Percentiles rank a stretch among this genome's conserved stretches.
These are phyloP conservation scores for Salvelinus alpinus DNA, from an alignment of 2,113 vertebrate species.

Conservation along the genomic window DNA sequence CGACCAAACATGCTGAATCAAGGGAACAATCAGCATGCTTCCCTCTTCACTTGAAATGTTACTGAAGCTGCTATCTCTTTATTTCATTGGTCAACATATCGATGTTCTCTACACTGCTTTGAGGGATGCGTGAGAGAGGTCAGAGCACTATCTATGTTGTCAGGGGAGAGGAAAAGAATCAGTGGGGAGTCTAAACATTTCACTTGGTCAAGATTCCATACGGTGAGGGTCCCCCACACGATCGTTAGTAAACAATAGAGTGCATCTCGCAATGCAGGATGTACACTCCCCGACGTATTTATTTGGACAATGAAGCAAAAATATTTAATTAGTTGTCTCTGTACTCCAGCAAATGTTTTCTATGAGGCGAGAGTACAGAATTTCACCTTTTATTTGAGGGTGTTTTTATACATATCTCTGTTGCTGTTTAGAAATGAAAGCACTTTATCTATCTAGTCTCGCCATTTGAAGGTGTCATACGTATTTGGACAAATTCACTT, in stretches of 20 bases:
- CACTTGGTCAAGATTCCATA: neutral
- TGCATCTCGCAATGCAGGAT: neutral
- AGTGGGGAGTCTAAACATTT: neutral
- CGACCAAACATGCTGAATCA: conserved; percentile 1
- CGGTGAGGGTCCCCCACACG: neutral
- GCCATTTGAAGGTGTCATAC: too few species aligned
- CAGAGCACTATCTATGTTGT: conserved; percentile 5
- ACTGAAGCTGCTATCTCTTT: conserved; percentile 19
- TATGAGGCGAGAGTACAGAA: too few species aligned
- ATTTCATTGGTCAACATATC: conserved; percentile 31
- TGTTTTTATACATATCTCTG: too few species aligned
- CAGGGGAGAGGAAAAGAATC: neutral
- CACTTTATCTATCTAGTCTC: too few species aligned
- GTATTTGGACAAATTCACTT: too few species aligned
- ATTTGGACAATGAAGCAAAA: neutral
- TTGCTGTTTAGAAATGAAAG: too few species aligned
- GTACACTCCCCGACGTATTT: neutral
- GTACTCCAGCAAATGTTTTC: too few species aligned
- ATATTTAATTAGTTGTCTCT: too few species aligned
- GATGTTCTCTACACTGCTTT: conserved; percentile 5
- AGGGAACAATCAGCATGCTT: neutral
- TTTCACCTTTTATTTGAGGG: too few species aligned
- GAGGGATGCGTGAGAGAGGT: neutral
- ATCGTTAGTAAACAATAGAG: neutral
- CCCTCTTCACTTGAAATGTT: conserved; percentile 3